phyloP scores from a whole-genome alignment of 2,113 vertebrate species.

The Ptychochromis oligacanthus region DNA sequence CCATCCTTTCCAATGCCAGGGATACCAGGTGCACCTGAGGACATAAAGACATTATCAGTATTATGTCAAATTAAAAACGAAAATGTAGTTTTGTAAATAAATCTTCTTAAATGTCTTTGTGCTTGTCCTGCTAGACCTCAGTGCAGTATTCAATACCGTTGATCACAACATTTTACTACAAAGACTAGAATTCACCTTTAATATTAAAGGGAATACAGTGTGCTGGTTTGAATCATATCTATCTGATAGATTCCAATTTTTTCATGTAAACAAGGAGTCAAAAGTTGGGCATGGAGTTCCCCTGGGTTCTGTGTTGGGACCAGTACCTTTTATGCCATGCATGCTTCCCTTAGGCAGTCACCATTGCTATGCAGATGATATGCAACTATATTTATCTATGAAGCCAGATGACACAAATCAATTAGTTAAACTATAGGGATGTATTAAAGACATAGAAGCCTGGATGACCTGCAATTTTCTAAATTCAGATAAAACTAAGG shows the following conservation, averaged over 20 bases:
- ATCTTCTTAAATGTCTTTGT: not conserved
- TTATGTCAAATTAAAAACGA: not conserved
- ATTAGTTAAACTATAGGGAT: not conserved
- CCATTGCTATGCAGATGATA: not conserved
- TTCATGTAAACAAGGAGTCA: no score
- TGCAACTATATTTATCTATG: not conserved
- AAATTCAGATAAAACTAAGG: not conserved
- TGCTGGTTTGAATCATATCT: no score
- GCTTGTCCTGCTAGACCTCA: no score
- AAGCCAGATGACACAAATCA: not conserved
- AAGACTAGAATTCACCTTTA: no score
- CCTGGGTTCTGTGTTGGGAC: not conserved
- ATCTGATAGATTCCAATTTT: no score
- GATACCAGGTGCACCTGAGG: constrained; percentile 72
- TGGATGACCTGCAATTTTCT: not conserved
- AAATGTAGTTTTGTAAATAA: not conserved
- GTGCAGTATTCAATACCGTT: no score
- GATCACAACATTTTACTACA: no score
- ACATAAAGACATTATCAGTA: not conserved
- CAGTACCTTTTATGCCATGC: not conserved
- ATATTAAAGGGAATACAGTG: no score
- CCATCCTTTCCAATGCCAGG: constrained; percentile 80
- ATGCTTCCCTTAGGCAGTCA: not conserved
- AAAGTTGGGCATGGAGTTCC: not conserved
- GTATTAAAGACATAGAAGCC: not conserved